phyloP scores from a whole-genome alignment of 1,140 invertebrate species.

The Drosophila sp. region DNA sequence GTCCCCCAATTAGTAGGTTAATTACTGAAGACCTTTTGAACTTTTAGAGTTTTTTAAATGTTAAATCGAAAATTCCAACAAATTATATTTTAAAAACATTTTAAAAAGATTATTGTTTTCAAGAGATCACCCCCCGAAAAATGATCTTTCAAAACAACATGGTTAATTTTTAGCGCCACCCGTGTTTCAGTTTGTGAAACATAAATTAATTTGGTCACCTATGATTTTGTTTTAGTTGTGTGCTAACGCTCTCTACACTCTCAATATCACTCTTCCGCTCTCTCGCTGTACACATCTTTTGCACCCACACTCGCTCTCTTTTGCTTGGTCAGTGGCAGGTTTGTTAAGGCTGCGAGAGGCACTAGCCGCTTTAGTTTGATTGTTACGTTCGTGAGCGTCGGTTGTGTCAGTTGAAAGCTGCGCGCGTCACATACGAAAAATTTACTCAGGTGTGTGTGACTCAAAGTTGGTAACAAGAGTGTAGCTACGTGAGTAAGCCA shows the following conservation, averaged over 20 bases:
- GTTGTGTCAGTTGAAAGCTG: constrained; percentile 58
- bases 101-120: too few relatives aligned
- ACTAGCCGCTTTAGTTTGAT: constrained; percentile 46
- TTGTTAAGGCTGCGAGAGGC: constrained; percentile 12
- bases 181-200: too few relatives aligned
- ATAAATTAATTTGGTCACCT: too few relatives aligned
- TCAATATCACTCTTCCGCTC: neutral
- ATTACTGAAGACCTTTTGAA: constrained; percentile 42
- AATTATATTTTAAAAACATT: too few relatives aligned
- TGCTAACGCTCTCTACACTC: constrained; percentile 5
- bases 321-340: constrained; percentile 9
- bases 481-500: constrained; percentile 27
- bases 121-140: too few relatives aligned
- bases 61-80: too few relatives aligned
- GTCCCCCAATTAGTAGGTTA: constrained; percentile 33
- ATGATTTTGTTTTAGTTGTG: too few relatives aligned
- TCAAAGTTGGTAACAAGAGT: constrained; percentile 69
- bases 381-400: constrained; percentile 59
- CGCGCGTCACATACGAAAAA: constrained; percentile 52
- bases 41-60: neutral
- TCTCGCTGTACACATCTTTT: neutral
- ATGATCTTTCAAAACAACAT: too few relatives aligned
- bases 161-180: too few relatives aligned
- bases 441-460: constrained; percentile 56
- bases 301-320: constrained; percentile 41